phyloP scores from a whole-genome alignment of 2,113 vertebrate genomes.

The Myiozetetes cayanensis region DNA sequence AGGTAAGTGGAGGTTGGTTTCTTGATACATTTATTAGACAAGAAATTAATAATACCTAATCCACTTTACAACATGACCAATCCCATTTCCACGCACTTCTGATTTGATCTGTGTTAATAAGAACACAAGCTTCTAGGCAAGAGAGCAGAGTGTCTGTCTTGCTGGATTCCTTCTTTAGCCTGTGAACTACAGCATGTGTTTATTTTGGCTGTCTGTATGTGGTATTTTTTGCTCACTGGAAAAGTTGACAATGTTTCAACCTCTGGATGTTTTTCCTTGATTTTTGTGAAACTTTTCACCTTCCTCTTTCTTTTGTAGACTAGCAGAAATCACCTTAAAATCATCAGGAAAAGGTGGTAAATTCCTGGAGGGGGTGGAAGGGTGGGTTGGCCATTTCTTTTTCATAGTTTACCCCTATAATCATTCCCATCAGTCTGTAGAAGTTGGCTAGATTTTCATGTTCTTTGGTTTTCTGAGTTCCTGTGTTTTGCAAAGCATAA shows the following conservation, averaged over 20 bases:
- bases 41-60: background rate
- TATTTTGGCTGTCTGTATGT: background rate
- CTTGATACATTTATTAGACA: background rate
- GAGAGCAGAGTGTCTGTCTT: background rate
- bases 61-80: accelerated
- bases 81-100: background rate
- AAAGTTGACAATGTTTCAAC: background rate
- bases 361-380: background rate
- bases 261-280: background rate
- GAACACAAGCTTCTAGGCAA: background rate
- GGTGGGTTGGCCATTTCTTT: background rate
- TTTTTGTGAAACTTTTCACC: background rate
- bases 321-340: background rate
- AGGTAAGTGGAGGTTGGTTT: background rate
- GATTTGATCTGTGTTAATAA: background rate
- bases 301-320: background rate
- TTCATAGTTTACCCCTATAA: background rate
- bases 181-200: background rate
- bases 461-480: background rate
- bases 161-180: background rate
- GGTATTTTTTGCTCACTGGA: background rate
- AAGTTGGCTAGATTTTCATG: background rate
- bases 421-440: background rate
- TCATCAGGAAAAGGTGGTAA: background rate
- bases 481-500: background rate